phyloP scores from a whole-genome alignment of 2,888 invertebrate genomes.

The Philopedon plagiatum region DNA sequence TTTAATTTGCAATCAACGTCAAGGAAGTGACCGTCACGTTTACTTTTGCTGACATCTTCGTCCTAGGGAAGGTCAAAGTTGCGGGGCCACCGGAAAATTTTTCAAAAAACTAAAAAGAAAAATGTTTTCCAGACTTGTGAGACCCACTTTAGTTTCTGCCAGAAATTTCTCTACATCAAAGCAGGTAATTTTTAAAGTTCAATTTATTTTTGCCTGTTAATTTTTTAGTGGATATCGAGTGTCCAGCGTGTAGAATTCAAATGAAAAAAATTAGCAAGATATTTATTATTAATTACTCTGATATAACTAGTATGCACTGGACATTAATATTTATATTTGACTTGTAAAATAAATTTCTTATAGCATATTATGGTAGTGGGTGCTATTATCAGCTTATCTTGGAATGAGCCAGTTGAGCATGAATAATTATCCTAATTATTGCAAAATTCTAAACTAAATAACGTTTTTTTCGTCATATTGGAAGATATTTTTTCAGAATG shows the following conservation, averaged over 20 bases:
- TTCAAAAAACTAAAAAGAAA: constrained; percentile 47
- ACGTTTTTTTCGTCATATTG: background rate
- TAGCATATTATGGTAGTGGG: too few species aligned
- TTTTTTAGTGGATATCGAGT: background rate
- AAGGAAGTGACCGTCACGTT: too few species aligned
- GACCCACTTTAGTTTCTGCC: constrained; percentile 66
- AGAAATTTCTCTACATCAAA: constrained; percentile 61
- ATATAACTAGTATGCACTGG: constrained; percentile 17
- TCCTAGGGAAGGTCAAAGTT: constrained; percentile 44
- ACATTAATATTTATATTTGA: too few species aligned
- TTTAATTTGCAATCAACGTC: constrained; percentile 27
- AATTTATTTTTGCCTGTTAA: background rate
- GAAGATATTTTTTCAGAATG: background rate
- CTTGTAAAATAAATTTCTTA: too few species aligned
- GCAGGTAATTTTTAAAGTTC: constrained; percentile 55
- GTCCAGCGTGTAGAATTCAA: background rate
- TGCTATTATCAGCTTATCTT: too few species aligned
- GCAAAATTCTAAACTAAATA: background rate
- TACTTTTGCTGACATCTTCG: constrained; percentile 42
- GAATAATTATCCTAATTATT: too few species aligned
- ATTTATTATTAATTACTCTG: constrained; percentile 1
- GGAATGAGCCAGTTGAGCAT: too few species aligned
- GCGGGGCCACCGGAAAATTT: constrained; percentile 2
- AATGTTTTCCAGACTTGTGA: constrained; percentile 78
- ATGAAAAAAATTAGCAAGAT: constrained; percentile 1